Conservation (phyloP, 2,888 invertebrate species). For the Masnerella sp. region DNA sequence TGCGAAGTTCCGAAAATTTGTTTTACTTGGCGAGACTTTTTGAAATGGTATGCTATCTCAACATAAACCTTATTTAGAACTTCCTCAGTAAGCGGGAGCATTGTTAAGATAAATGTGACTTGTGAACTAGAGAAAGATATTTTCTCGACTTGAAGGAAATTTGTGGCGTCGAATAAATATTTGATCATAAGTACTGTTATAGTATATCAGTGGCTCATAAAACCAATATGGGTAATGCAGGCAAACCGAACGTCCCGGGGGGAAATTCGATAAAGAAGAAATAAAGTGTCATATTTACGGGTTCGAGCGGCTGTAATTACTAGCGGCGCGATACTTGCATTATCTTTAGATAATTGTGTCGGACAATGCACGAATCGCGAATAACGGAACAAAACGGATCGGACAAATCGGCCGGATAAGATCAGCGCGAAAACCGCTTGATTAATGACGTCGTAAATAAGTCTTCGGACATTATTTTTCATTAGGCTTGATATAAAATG, state of each 20-base stretch:
- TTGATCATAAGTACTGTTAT: slow-evolving; percentile 28
- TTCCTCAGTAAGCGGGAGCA: slow-evolving; percentile 32
- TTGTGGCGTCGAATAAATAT: slow-evolving; percentile 36
- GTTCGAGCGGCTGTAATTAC: neutral
- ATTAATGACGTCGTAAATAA: neutral
- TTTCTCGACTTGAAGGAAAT: slow-evolving; percentile 30
- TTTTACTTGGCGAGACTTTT: slow-evolving; percentile 25
- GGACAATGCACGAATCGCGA: no score
- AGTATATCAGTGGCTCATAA: slow-evolving; percentile 16
- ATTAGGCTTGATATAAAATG: neutral
- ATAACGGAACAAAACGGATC: no score
- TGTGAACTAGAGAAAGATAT: slow-evolving; percentile 38
- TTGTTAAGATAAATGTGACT: slow-evolving; percentile 46
- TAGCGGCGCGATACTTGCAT: no score
- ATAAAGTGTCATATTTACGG: neutral
- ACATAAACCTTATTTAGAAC: slow-evolving; percentile 42
- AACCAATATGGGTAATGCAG: slow-evolving; percentile 13
- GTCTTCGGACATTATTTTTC: neutral
- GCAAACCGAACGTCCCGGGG: neutral
- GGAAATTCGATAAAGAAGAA: neutral
- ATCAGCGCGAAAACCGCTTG: neutral
- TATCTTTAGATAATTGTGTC: no score
- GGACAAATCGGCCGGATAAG: no score
- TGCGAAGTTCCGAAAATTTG: slow-evolving; percentile 22
- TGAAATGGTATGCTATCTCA: slow-evolving; percentile 13